Percentiles rank a stretch among this genome's conserved stretches.
These are phyloP conservation scores for Rhimphoctona megacephalus DNA, from an alignment of 2,888 invertebrate genomes.

Conservation along the genomic window DNA sequence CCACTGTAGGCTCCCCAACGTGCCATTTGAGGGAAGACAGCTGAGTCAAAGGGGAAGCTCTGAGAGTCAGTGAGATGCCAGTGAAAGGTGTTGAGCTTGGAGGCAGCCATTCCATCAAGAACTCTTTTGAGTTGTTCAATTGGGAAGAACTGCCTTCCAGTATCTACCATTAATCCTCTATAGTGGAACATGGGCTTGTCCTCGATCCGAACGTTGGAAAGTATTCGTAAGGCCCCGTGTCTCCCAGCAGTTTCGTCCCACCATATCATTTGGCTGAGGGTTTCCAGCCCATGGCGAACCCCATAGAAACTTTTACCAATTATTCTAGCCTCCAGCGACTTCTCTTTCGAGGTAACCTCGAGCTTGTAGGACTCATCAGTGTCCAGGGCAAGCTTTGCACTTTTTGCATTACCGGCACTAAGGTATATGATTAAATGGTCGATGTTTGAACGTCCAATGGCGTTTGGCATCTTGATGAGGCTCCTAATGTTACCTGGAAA, in stretches of 20 bases:
- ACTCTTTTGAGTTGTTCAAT: slow-evolving; percentile 90
- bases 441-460: slow-evolving; percentile 78
- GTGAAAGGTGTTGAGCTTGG: slow-evolving; percentile 96
- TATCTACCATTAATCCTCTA: slow-evolving; percentile 95
- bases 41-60: slow-evolving; percentile 94
- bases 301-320: slow-evolving; percentile 90
- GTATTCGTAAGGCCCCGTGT: slow-evolving; percentile 87
- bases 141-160: slow-evolving; percentile 95
- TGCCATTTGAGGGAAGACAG: slow-evolving; percentile 91
- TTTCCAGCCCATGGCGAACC: slow-evolving; percentile 91
- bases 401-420: slow-evolving; percentile 84
- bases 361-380: slow-evolving; percentile 92
- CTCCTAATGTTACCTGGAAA: slow-evolving; percentile 79
- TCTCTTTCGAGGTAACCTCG: slow-evolving; percentile 86
- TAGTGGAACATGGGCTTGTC: slow-evolving; percentile 93
- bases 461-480: slow-evolving; percentile 78
- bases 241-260: slow-evolving; percentile 88
- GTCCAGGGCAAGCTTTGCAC: slow-evolving; percentile 87
- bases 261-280: slow-evolving; percentile 93
- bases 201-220: slow-evolving; percentile 89
- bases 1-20: slow-evolving; percentile 95
- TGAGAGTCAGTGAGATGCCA: slow-evolving; percentile 97
- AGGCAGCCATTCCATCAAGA: slow-evolving; percentile 94
- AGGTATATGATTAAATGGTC: slow-evolving; percentile 80
- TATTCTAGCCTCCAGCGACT: slow-evolving; percentile 87